Evolutionary conservation across 2,888 invertebrate genomes (phyloP).

Genomic region (Encarsia formosa): DNA sequence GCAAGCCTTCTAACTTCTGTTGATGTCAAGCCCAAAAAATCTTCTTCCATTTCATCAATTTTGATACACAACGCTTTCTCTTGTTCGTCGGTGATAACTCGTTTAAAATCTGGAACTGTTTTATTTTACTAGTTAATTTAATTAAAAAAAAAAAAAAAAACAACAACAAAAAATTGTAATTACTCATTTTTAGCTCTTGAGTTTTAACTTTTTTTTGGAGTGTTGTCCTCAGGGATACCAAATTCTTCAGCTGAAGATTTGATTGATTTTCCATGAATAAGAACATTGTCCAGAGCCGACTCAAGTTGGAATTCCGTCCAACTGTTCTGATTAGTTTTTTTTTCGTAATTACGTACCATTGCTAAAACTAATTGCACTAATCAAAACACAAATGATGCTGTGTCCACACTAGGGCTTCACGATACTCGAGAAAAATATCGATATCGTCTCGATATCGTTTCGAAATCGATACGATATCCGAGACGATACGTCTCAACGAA

Average conservation of each 20-base stretch:
- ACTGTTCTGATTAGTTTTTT: background rate
- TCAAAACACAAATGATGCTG: too few relatives aligned
- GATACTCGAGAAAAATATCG: too few relatives aligned
- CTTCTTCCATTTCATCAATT: background rate
- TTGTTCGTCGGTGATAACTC: too few relatives aligned
- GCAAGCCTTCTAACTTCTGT: background rate
- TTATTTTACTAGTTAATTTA: background rate
- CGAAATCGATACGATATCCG: too few relatives aligned
- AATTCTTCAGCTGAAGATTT: background rate
- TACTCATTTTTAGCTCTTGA: too few relatives aligned
- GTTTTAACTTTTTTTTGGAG: background rate
- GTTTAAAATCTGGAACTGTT: too few relatives aligned
- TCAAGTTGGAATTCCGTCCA: too few relatives aligned
- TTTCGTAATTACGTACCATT: background rate
- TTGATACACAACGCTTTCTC: background rate
- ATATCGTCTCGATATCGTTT: too few relatives aligned
- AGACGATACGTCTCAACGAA: too few relatives aligned
- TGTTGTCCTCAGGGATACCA: background rate
- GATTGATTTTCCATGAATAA: too few relatives aligned
- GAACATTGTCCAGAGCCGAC: background rate
- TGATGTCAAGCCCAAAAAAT: background rate
- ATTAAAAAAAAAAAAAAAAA: background rate
- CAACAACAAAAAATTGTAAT: background rate
- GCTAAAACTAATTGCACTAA: too few relatives aligned
- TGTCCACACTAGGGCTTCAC: too few relatives aligned